phyloP scores from a whole-genome alignment of 2,888 invertebrate species.

The Drosophila diplacantha region DNA sequence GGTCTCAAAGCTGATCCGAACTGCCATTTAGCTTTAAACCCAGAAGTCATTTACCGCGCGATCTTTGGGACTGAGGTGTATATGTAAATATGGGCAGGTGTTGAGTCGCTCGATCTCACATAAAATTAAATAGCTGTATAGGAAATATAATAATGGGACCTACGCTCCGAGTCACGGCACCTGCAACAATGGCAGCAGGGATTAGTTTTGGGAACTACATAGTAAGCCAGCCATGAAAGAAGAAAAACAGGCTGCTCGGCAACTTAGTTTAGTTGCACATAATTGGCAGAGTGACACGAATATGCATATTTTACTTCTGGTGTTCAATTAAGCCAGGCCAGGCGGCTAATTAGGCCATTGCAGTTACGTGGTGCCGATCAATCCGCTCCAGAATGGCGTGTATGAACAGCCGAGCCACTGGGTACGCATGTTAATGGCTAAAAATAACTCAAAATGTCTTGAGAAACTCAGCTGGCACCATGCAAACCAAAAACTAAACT shows the following conservation, averaged over 20 bases:
- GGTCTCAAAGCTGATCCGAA: slow-evolving; percentile 29
- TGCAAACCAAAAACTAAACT: background rate
- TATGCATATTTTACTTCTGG: slow-evolving; percentile 35
- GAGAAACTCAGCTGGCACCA: slow-evolving; percentile 13
- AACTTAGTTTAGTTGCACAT: slow-evolving; percentile 29
- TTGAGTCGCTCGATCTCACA: slow-evolving; percentile 25
- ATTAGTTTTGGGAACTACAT: slow-evolving; percentile 36
- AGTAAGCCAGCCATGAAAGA: slow-evolving; percentile 4
- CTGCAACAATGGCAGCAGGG: slow-evolving; percentile 46
- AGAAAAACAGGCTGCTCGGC: slow-evolving; percentile 12
- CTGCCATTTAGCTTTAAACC: slow-evolving; percentile 42
- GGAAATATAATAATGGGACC: slow-evolving; percentile 23
- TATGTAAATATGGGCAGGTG: slow-evolving; percentile 24
- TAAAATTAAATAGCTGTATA: slow-evolving; percentile 37
- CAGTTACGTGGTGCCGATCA: slow-evolving; percentile 3
- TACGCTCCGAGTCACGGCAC: slow-evolving; percentile 26
- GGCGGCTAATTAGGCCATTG: slow-evolving; percentile 20
- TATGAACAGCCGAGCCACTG: background rate
- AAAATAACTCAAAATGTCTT: slow-evolving; percentile 26
- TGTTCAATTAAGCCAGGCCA: slow-evolving; percentile 1
- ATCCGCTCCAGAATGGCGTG: slow-evolving; percentile 23
- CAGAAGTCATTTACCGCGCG: slow-evolving; percentile 58
- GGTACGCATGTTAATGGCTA: slow-evolving; percentile 17
- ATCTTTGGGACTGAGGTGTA: slow-evolving; percentile 27
- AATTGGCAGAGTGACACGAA: slow-evolving; percentile 19